These are phyloP conservation scores for Pilophorus perplexus DNA, from an alignment of 2,888 invertebrate genomes.

Conservation along the genomic window DNA sequence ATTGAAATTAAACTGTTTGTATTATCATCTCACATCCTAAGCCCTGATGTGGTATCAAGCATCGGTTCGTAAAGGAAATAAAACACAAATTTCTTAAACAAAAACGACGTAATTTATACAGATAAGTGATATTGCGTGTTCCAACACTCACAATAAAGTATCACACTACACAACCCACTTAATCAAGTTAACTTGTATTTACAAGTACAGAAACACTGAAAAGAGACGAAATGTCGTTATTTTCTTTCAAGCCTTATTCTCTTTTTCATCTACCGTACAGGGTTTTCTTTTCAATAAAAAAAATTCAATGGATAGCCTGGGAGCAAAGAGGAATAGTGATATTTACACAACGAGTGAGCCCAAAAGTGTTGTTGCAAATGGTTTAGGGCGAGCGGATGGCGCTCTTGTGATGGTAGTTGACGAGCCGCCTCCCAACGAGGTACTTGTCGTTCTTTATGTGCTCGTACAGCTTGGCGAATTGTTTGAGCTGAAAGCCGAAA, in stretches of 20 bases:
- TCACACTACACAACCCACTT: constrained; percentile 30
- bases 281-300: no score
- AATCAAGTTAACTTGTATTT: constrained; percentile 12
- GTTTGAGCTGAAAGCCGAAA: constrained; percentile 67
- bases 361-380: constrained; percentile 7
- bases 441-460: constrained; percentile 99
- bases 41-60: no score
- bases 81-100: no score
- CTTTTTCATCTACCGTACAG: no score
- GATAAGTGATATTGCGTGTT: constrained; percentile 15
- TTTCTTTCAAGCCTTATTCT: constrained; percentile 10
- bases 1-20: no score
- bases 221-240: constrained; percentile 1
- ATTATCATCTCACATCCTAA: no score
- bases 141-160: constrained; percentile 22
- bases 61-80: no score
- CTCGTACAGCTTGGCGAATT: constrained; percentile 91
- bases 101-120: constrained; percentile 15
- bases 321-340: no score
- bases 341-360: no score
- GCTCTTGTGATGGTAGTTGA: constrained; percentile 77
- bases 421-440: constrained; percentile 91
- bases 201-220: constrained; percentile 9
- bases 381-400: constrained; percentile 17
- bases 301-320: no score